Conservation (phyloP, 2,797 vertebrate species). For the Sebastolobus alascanus region DNA sequence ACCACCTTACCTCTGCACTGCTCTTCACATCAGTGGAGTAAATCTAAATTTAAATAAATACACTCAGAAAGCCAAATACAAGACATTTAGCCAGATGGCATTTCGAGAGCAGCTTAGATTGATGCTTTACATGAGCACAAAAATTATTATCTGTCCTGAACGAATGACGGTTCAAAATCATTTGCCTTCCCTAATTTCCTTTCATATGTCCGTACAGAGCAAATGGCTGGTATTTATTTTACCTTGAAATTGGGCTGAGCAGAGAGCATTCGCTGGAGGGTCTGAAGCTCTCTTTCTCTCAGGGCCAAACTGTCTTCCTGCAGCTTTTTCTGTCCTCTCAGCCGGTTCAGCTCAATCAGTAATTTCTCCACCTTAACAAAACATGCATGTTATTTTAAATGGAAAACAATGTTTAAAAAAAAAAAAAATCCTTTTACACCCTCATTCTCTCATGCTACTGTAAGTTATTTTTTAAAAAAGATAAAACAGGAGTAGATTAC, state of each 20-base stretch:
- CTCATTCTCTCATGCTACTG: neutral
- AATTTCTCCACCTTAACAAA: constrained; percentile 72
- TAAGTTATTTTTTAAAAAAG: neutral
- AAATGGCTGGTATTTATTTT: constrained; percentile 2
- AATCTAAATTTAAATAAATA: constrained; percentile 1
- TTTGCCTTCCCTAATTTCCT: neutral
- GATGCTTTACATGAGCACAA: neutral
- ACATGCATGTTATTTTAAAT: neutral
- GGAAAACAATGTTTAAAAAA: neutral
- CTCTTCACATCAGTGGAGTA: constrained; percentile 6
- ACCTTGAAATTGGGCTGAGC: constrained; percentile 53
- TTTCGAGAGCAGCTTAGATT: neutral
- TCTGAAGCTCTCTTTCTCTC: constrained; percentile 57
- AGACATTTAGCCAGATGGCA: neutral
- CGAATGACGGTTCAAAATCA: neutral
- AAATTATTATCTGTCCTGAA: neutral
- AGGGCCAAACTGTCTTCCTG: constrained; percentile 64
- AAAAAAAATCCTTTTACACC: neutral
- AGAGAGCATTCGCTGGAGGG: constrained; percentile 41
- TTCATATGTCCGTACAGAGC: neutral
- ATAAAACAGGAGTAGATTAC: neutral
- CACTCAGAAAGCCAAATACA: neutral
- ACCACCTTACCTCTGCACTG: constrained; percentile 7
- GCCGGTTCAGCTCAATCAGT: constrained; percentile 75
- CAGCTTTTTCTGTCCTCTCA: constrained; percentile 75